Base-by-base conservation (phyloP, 2,797 vertebrate species). In the Knipowitschia caucasica region DNA sequence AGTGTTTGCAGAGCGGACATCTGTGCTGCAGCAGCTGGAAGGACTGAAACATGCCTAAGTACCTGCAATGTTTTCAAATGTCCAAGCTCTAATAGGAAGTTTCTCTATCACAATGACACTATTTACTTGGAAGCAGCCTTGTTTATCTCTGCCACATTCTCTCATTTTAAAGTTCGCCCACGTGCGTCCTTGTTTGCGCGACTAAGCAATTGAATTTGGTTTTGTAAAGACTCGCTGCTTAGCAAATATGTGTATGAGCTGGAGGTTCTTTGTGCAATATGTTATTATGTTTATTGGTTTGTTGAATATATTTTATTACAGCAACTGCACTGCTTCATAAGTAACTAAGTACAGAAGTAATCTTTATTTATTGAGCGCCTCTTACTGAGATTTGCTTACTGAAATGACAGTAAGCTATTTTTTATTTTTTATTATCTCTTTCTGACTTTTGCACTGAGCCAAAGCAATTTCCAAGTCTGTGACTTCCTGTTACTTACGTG, bases 111-210 rank as follows among this genome's bases (percentile, higher is more conserved):
- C 55, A 67, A 71, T 67, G 40, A 57, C 51, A 62, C 69, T 64
- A 66, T 77, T 80, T 76, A 69, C 61, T 57, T 71, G 62, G 49
- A 64, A 62, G 46, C 51, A 33, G 43, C 29, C 27, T 71, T 50
- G 46, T 60, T 70, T 14, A 56, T 62, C 64, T 69, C 35, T 62
- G 68, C 56, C 39, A 53, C 46, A 54, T 56, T 49, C 46, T 36
- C 25, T 21, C 12, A 49, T 74, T 71, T 66, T 46, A 67, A 20
- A 2, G 33, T 45, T 31, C 51, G 68, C 54, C 47, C 39, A 63
- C 59, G 23, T 33, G 56, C 61, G 66, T 62, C 20, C 49, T 67
- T 72, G n/a, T 54, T 35, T 38, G 55, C 23, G n/a, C 34, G 44
- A 34, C 12, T 62, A 53, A 67, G 63, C 23, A 45, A 35, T 17